phyloP scores from a whole-genome alignment of 2,888 invertebrate genomes.

The Epistrophe eligans region DNA sequence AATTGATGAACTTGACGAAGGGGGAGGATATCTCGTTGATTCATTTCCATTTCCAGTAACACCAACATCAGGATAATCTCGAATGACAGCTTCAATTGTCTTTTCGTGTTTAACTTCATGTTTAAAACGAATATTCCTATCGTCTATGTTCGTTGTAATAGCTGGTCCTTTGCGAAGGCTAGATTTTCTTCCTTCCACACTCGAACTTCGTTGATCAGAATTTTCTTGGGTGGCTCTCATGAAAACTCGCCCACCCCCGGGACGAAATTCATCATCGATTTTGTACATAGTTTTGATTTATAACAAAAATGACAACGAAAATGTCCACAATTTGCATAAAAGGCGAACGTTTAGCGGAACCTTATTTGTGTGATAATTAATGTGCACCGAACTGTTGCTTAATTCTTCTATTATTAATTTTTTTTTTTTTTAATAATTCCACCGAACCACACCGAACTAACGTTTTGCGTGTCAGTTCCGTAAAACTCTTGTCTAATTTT shows the following conservation, averaged over 20 bases:
- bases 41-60: conserved; percentile 76
- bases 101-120: conserved; percentile 86
- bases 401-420: background rate
- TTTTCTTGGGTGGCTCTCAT: conserved; percentile 79
- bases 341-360: background rate
- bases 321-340: conserved; percentile 13
- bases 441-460: conserved; percentile 27
- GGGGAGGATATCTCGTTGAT: conserved; percentile 75
- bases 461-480: conserved; percentile 51
- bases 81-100: conserved; percentile 85
- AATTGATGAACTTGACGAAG: conserved; percentile 82
- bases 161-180: conserved; percentile 84
- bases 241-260: conserved; percentile 79
- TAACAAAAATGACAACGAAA: background rate
- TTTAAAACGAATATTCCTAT: conserved; percentile 82
- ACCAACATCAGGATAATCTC: conserved; percentile 82
- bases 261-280: conserved; percentile 80
- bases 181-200: conserved; percentile 41
- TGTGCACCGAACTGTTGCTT: conserved; percentile 17
- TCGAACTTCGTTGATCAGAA: conserved; percentile 46
- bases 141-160: conserved; percentile 86
- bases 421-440: conserved; percentile 15
- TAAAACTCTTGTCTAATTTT: conserved; percentile 56
- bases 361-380: conserved; percentile 14
- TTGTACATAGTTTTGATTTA: conserved; percentile 77